Conservation (phyloP, 2,113 vertebrate genomes). For the human (Homo sapiens) region GRCh38 chr4:47878001-47878500, state of each 20-base stretch:
- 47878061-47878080: background rate
- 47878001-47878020: background rate
- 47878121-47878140: background rate
- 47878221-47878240: background rate
- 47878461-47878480: background rate
- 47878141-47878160: conserved; percentile 2
- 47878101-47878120: conserved; percentile 34
- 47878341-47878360: background rate
- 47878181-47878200: background rate
- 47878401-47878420: background rate
- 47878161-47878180: conserved; percentile 2
- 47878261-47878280: background rate
- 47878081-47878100: conserved; percentile 20
- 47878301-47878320: background rate
- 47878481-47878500: background rate
- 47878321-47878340: background rate
- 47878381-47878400: background rate
- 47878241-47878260: conserved; percentile 10
- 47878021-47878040: background rate
- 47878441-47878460: background rate
- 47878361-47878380: background rate
- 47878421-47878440: background rate
- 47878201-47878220: background rate
- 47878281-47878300: background rate
- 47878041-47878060: background rate